Conservation (phyloP, 2,113 vertebrate species). For the Ptyas mucosa region DNA sequence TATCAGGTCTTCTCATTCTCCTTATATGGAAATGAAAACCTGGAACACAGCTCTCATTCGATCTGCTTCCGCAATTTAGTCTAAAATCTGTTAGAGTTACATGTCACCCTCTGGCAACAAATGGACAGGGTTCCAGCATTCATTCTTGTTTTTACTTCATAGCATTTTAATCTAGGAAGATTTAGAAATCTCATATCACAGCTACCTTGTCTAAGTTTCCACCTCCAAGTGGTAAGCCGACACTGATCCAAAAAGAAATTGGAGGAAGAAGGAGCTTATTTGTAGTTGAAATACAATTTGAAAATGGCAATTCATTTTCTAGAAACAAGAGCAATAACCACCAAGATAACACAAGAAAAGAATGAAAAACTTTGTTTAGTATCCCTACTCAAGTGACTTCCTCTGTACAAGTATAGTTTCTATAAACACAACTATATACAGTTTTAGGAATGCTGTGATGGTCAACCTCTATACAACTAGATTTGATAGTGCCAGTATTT, state of each 20-base stretch:
- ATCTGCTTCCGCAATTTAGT: slow-evolving; percentile 50
- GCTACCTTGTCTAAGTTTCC: slow-evolving; percentile 5
- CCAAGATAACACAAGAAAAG: background rate
- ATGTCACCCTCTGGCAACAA: slow-evolving; percentile 45
- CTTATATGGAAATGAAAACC: slow-evolving; percentile 41
- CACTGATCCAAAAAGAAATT: background rate
- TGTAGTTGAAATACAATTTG: background rate
- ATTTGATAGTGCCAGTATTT: background rate
- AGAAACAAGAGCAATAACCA: background rate
- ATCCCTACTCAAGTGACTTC: background rate
- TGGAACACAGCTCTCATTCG: slow-evolving; percentile 49
- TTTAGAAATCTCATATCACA: slow-evolving; percentile 20
- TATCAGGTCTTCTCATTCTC: slow-evolving; percentile 68
- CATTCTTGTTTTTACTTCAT: slow-evolving; percentile 51
- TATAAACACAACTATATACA: background rate
- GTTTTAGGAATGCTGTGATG: background rate
- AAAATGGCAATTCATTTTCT: background rate
- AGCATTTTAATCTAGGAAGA: slow-evolving; percentile 30
- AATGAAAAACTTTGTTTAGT: background rate
- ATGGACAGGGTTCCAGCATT: slow-evolving; percentile 53
- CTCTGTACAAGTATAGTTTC: background rate
- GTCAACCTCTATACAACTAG: background rate
- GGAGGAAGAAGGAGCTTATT: background rate
- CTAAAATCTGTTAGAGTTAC: slow-evolving; percentile 53
- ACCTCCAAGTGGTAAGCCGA: background rate